Evolutionary conservation across 2,113 vertebrate genomes (phyloP).

Genomic region (Brachionichthys hirsutus): DNA sequence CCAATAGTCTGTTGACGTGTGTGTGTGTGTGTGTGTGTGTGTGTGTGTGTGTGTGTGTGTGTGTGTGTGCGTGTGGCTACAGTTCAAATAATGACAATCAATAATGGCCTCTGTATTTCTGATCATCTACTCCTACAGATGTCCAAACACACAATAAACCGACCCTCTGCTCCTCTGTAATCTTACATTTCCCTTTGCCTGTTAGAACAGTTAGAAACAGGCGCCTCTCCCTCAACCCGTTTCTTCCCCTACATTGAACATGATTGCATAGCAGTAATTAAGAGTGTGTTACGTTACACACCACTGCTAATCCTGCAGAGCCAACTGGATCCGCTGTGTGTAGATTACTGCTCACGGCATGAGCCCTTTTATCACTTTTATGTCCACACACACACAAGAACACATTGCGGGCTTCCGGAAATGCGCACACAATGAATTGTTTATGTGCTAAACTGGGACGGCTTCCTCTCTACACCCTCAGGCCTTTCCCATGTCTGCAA

Average conservation of each 20-base stretch:
- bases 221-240: conserved; percentile 9
- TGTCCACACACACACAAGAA: conserved; percentile 7
- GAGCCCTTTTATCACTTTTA: conserved; percentile 47
- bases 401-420: background rate
- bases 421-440: conserved; percentile 52
- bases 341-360: conserved; percentile 63
- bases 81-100: too few relatives aligned
- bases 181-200: conserved; percentile 34
- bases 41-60: too few relatives aligned
- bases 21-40: too few relatives aligned
- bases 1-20: conserved; percentile 12
- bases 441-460: conserved; percentile 48
- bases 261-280: conserved; percentile 65
- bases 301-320: conserved; percentile 66
- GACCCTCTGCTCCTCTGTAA: conserved; percentile 24
- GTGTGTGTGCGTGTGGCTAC: too few relatives aligned
- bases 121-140: too few relatives aligned
- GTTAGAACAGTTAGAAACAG: conserved; percentile 33
- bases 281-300: conserved; percentile 62
- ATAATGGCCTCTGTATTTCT: too few relatives aligned
- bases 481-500: conserved; percentile 42
- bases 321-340: conserved; percentile 60
- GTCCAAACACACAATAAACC: conserved; percentile 18
- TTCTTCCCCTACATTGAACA: conserved; percentile 42
- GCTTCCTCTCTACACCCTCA: conserved; percentile 35